Evolutionary conservation across 1,140 invertebrate genomes (phyloP), one percentile per base, ranked within the genome.

Genomic region (Phthorimaea operculella): DNA sequence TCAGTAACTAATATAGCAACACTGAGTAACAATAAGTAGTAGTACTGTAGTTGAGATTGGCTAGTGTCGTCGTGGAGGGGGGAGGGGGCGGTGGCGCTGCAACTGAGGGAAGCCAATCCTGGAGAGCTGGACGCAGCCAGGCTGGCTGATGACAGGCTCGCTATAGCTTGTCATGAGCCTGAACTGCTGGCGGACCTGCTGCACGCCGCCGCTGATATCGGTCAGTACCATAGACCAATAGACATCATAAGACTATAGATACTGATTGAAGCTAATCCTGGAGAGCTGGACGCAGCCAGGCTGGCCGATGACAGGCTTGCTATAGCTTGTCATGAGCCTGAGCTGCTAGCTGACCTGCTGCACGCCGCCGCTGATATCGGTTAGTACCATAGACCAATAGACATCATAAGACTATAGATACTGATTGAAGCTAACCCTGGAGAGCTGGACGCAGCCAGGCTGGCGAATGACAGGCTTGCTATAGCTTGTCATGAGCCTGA

Each of bases 401-500:
- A n/a, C n/a, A n/a, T n/a, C n/a, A n/a, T n/a, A n/a, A n/a, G n/a
- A n/a, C n/a, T n/a, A n/a, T n/a, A n/a, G 78, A 76, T n/a, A 34
- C 6, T 34, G 33, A 6, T 34, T 83, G 6, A 34, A 7, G 33
- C 33, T 6, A 11, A 6, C 33, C 33, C 33, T 34, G 33, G 33
- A 6, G 33, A 34, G 33, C 33, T 34, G 6, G 33, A 34, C 11
- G 33, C 36, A 9, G 36, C 36, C 10, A 12, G 36, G n/a, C 36
- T 12, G 10, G 83, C 70, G 42, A 75, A 83, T 53, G 86, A 87
- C 57, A 75, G 86, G 67, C 73, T 87, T 14, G 86, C 86, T 51
- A 87, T 88, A 54, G 86, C 86, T 49, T 88, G 87, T 76, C 85
- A 86, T 63, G 86, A 88, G 76, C 86, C 87, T 9, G 87, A 88